These are phyloP conservation scores for Sminthurinus aureus DNA, from an alignment of 2,888 invertebrate species.

Conservation along the genomic window DNA sequence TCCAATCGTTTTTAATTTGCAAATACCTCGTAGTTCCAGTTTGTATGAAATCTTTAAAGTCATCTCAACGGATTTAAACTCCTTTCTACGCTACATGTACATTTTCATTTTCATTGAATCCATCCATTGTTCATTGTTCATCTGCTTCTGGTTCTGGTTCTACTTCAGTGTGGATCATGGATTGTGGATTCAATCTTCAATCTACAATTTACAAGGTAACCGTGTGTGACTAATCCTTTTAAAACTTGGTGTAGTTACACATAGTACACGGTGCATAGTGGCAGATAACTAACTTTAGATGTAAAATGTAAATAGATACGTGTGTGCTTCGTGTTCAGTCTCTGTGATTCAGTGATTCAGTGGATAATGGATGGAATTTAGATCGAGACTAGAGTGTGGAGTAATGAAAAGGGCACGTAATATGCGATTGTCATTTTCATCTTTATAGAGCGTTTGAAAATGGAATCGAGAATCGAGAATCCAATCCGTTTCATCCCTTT, in stretches of 20 bases:
- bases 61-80: neutral
- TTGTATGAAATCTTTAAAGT: neutral
- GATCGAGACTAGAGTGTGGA: neutral
- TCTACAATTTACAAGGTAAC: neutral
- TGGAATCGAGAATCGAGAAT: no score
- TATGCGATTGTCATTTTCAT: conserved; percentile 12
- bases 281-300: no score
- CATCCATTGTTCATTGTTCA: neutral
- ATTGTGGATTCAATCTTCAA: neutral
- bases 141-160: conserved; percentile 9
- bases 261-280: no score
- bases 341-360: neutral
- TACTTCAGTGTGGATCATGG: neutral
- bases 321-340: neutral
- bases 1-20: conserved; percentile 50
- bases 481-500: conserved; percentile 19
- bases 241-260: no score
- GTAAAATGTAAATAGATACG: no score
- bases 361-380: neutral
- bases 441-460: conserved; percentile 4
- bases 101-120: neutral
- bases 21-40: neutral
- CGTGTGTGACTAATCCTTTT: conserved; percentile 24
- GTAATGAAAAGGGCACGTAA: conserved; percentile 20
- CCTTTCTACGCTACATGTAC: no score